Percentiles rank a stretch among this genome's conserved stretches.
phyloP scores from a whole-genome alignment of 2,888 invertebrate genomes.

The Apodemia duryi region DNA sequence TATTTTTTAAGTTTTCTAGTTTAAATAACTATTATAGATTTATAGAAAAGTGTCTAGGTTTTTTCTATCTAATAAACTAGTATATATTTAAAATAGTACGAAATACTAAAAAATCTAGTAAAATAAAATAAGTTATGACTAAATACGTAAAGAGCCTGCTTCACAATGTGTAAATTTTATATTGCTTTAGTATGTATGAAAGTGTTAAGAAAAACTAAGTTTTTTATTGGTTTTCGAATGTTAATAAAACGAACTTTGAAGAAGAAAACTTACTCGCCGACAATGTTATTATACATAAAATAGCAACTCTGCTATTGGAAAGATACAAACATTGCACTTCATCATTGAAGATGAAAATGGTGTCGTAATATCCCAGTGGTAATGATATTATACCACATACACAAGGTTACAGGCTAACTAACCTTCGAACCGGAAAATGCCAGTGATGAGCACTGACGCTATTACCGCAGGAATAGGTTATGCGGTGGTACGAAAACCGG shows the following conservation, averaged over 20 bases:
- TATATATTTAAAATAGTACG: background rate
- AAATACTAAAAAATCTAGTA: background rate
- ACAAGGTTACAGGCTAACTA: background rate
- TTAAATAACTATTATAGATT: background rate
- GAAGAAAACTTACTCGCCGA: too few species aligned
- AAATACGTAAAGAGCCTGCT: background rate
- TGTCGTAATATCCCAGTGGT: background rate
- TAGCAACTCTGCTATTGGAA: background rate
- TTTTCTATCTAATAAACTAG: background rate
- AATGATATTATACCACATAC: background rate
- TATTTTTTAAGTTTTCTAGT: background rate
- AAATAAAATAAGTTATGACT: constrained; percentile 9
- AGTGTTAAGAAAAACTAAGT: too few species aligned
- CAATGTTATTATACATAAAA: background rate
- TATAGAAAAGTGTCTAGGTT: background rate
- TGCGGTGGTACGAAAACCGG: too few species aligned
- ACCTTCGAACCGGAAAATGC: too few species aligned
- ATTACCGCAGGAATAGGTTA: too few species aligned
- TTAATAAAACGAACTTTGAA: too few species aligned
- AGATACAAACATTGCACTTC: background rate
- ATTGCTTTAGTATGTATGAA: background rate
- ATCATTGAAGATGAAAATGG: background rate
- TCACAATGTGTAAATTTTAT: constrained; percentile 2
- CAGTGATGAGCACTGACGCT: too few species aligned
- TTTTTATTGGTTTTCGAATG: background rate